Percentiles rank a stretch among this genome's conserved stretches.
Conservation (phyloP, 2,888 invertebrate species). For the Macrophya alboannulata region DNA sequence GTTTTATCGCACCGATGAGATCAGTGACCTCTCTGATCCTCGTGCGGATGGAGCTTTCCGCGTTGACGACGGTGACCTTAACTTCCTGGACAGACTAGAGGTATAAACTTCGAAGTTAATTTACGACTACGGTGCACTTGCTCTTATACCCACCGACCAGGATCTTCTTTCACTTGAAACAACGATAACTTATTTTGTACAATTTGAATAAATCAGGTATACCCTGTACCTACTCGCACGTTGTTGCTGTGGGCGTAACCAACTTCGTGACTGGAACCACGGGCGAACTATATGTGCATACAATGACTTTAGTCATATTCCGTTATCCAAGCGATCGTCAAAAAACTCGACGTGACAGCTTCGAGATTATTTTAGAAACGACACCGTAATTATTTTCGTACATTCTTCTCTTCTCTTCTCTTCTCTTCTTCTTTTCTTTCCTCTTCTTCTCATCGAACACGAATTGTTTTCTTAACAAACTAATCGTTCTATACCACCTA, state of each 20-base stretch:
- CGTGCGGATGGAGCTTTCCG: conserved; percentile 46
- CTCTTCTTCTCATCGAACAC: neutral
- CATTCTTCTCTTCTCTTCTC: neutral
- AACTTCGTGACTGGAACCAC: conserved; percentile 40
- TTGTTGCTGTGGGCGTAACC: conserved; percentile 52
- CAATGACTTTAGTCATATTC: neutral
- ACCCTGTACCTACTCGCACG: conserved; percentile 26
- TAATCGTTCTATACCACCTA: neutral
- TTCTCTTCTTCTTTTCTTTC: neutral
- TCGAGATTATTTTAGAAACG: neutral
- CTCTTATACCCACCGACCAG: conserved; percentile 45
- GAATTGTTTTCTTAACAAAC: conserved; percentile 1
- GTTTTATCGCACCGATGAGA: conserved; percentile 33
- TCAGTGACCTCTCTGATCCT: conserved; percentile 48
- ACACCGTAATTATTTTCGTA: neutral
- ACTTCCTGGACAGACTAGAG: conserved; percentile 48
- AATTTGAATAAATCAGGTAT: conserved; percentile 53
- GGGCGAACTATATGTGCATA: neutral
- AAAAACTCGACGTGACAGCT: conserved; percentile 16
- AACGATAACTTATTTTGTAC: conserved; percentile 52
- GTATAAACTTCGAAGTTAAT: conserved; percentile 54
- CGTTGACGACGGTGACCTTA: conserved; percentile 50
- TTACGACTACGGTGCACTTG: conserved; percentile 51
- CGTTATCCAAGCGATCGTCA: conserved; percentile 9
- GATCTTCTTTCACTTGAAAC: conserved; percentile 48